Evolutionary conservation across 2,113 vertebrate species (phyloP), one percentile per base, ranked within the genome.

Genomic region (Lampris incognitus): DNA sequence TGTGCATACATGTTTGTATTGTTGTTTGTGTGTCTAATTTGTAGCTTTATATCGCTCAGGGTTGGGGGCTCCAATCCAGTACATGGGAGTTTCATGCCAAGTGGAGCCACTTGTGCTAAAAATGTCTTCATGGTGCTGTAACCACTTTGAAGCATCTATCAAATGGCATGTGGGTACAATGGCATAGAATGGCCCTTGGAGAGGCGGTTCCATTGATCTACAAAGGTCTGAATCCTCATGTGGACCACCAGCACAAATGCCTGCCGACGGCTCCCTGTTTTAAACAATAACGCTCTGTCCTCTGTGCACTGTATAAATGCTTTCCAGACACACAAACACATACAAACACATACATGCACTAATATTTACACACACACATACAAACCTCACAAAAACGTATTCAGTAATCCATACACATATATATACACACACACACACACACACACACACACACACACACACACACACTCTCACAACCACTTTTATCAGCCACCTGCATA

Each of bases 121-220:
- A 24, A 24, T 24, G 24, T 24, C 24, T 24, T 24, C 24, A 24
- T 24, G 24, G 24, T 24, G 24, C 24, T 24, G 24, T 24, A 24
- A 24, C 24, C 24, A 24, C 24, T 24, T 24, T 24, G 24, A 24
- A 24, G 24, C 24, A 24, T 46, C 44, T 7, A 46, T 7, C 44
- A 46, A 46, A 7, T 46, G 44, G 7, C 44, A 2, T 46, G 44
- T 46, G 44, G 7, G 24, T 24, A 24, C 24, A 24, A 24, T 24
- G 24, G 44, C 44, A 5, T 4, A 46, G 44, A 46, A 46, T 1
- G 37, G n/a, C 52, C 49, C 24, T 24, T 24, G 24, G 24, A 55
- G 39, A 66, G 40, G 59, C 63, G 49, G 60, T 56, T 44, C 56
- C 58, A 72, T 67, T 81, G 13, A 59, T 83, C 72, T 69, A 67